phyloP scores from a whole-genome alignment of 2,888 invertebrate species.

The Frankliniella intonsa region DNA sequence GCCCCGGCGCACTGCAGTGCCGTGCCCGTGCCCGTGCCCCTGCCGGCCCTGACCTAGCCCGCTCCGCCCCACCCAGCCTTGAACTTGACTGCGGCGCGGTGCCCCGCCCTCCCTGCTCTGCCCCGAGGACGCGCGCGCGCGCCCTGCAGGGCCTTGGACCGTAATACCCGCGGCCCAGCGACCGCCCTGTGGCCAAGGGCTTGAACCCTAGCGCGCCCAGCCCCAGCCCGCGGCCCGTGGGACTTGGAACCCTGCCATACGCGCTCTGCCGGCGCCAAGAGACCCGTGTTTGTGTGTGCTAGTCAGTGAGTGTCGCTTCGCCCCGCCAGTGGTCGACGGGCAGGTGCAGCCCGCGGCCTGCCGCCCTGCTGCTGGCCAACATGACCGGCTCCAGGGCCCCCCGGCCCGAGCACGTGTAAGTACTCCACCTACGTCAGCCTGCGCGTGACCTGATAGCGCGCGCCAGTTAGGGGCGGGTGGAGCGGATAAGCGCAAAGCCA shows the following conservation, averaged over 20 bases:
- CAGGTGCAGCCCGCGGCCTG: neutral
- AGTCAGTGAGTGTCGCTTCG: neutral
- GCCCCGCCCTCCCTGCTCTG: neutral
- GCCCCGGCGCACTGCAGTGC: too few relatives aligned
- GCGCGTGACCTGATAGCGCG: neutral
- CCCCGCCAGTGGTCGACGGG: neutral
- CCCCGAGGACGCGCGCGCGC: neutral
- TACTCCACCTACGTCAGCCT: neutral
- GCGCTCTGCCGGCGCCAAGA: neutral
- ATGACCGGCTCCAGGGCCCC: slow-evolving; percentile 11
- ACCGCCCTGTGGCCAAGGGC: too few relatives aligned
- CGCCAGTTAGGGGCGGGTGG: too few relatives aligned
- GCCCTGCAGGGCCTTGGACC: neutral
- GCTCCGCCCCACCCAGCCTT: neutral
- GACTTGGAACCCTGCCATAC: neutral
- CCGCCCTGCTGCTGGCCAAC: neutral
- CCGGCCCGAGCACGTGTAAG: neutral
- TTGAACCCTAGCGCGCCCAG: neutral
- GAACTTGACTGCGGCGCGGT: neutral
- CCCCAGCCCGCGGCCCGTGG: neutral
- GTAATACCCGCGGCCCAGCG: neutral
- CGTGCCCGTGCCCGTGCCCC: neutral
- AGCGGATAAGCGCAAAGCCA: too few relatives aligned
- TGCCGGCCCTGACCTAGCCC: neutral
- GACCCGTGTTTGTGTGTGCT: neutral